A percentile compares a stretch with the other conserved stretches of the same genome.
Conservation (phyloP, 2,113 vertebrate genomes). For the Sebastes fasciatus region DNA sequence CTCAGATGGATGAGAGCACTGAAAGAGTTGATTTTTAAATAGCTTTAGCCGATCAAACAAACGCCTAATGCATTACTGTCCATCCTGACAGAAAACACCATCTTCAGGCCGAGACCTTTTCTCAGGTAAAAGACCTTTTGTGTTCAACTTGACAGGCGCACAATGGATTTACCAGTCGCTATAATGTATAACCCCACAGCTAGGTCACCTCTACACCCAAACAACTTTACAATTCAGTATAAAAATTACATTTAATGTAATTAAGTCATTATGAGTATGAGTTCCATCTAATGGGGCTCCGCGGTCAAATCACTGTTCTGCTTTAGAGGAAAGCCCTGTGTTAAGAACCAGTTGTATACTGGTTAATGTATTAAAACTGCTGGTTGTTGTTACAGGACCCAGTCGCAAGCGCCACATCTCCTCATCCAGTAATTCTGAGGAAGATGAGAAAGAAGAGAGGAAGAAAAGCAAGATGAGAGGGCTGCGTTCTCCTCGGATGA, state of each 20-base stretch:
- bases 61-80: slow-evolving; percentile 20
- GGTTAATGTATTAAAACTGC: background rate
- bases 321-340: background rate
- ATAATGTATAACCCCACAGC: background rate
- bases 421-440: slow-evolving; percentile 61
- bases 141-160: background rate
- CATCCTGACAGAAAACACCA: slow-evolving; percentile 76
- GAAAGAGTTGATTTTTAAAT: background rate
- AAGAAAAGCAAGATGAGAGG: slow-evolving; percentile 66
- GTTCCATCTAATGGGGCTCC: background rate
- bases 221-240: background rate
- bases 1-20: background rate
- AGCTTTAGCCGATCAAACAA: background rate
- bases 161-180: background rate
- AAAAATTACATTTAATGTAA: background rate
- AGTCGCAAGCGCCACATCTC: slow-evolving; percentile 61
- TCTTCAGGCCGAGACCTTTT: slow-evolving; percentile 16
- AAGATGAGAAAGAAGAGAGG: slow-evolving; percentile 59
- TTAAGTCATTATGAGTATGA: background rate
- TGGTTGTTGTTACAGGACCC: slow-evolving; percentile 57
- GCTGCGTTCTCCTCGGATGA: slow-evolving; percentile 69
- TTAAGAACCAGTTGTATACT: background rate
- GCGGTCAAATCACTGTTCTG: background rate
- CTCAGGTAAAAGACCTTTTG: slow-evolving; percentile 74
- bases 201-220: fast-evolving